Conservation (phyloP, 2,797 vertebrate genomes). For the Chrosomus eos region DNA sequence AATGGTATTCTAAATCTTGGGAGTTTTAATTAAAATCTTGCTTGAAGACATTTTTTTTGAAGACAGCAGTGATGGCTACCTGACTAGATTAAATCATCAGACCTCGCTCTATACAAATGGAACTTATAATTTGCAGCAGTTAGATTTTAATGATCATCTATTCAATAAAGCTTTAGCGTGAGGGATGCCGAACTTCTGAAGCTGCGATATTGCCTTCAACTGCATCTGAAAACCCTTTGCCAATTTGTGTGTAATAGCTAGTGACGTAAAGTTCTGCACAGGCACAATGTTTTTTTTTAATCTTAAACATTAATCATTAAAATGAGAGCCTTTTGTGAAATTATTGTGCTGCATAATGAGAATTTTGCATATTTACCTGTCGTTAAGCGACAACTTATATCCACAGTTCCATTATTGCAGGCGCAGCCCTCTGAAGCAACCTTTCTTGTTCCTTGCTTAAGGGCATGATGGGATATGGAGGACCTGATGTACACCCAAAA, state of each 20-base stretch:
- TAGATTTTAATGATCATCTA: slow-evolving; percentile 13
- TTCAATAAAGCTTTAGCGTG: slow-evolving; percentile 10
- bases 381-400: not conserved
- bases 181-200: not conserved
- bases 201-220: not conserved
- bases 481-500: not conserved
- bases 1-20: slow-evolving; percentile 10
- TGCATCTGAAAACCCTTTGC: not conserved
- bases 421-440: not conserved
- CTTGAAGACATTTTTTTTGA: not conserved
- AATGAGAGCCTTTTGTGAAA: slow-evolving; percentile 15
- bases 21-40: slow-evolving; percentile 31
- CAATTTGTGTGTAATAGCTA: not conserved
- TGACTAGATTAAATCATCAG: slow-evolving; percentile 28
- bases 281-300: not conserved
- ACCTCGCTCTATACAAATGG: not conserved
- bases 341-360: slow-evolving; percentile 5
- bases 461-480: not conserved
- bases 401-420: not conserved
- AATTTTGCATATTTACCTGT: not conserved
- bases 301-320: slow-evolving; percentile 9
- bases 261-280: not conserved
- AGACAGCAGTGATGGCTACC: not conserved
- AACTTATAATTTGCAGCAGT: slow-evolving; percentile 10
- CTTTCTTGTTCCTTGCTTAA: not conserved